Evolutionary conservation across 2,113 vertebrate genomes (phyloP).

Genomic region (Scolopax mira): DNA sequence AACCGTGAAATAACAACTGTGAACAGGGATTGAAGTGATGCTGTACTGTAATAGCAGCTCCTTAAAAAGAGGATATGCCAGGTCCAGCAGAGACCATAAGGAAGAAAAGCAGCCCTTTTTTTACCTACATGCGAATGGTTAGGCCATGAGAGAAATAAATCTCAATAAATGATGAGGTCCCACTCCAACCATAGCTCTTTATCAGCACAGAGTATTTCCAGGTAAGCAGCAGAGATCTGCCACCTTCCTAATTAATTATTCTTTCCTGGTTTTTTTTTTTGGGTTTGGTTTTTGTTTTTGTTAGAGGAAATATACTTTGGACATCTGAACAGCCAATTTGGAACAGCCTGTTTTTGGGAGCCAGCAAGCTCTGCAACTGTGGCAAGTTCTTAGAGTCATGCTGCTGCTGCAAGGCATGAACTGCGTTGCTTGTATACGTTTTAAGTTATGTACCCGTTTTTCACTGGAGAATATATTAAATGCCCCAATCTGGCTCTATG

Average conservation of each 20-base stretch:
- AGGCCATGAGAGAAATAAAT: neutral
- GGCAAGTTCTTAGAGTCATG: neutral
- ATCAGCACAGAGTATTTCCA: neutral
- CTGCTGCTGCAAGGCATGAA: neutral
- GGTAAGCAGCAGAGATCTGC: neutral
- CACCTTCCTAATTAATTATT: neutral
- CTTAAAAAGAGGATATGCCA: neutral
- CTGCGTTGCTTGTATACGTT: accelerated
- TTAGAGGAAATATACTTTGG: neutral
- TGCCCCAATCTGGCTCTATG: neutral
- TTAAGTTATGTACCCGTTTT: neutral
- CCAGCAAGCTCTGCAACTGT: neutral
- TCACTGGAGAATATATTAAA: neutral
- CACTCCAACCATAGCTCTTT: neutral
- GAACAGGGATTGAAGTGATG: neutral
- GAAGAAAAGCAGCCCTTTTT: neutral
- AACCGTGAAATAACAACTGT: neutral
- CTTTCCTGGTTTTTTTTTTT: neutral
- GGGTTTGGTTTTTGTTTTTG: neutral
- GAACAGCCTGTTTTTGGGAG: neutral
- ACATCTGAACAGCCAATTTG: neutral
- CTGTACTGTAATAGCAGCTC: neutral
- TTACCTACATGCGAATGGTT: neutral
- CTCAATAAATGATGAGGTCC: neutral
- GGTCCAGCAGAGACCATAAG: neutral